Evolutionary conservation across 2,113 vertebrate species (phyloP), one percentile per base, ranked within the genome.

Genomic region (Edolisoma coerulescens): DNA sequence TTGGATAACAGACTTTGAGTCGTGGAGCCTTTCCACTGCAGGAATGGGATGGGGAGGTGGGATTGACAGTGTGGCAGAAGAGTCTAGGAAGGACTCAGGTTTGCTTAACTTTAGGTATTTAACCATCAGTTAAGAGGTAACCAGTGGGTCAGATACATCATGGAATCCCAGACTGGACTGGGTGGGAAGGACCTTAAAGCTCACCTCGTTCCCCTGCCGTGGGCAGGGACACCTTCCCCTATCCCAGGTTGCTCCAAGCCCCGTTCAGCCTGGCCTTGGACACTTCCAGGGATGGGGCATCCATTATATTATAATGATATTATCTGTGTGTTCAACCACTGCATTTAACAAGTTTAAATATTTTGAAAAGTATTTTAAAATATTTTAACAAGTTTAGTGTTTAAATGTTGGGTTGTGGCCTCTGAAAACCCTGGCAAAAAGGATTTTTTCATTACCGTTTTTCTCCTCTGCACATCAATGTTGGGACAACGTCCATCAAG

Each of bases 401-500:
- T 63, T 18, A 45, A 70, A 53, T 44, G 13, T 8, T 28, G 41
- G 11, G 19, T 7, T 26, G 37, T 70, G 50, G 11, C 54, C 50
- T 59, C 42, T 23, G 42, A 68, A 80, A n/a, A 79, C 33, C 32
- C 4, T 4, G 11, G 8, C 56, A 60, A 21, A 11, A 39, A 32
- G 32, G 42, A 21, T 21, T 41, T 44, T 11, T 35, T 12, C 12
- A n/a, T 53, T 39, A 28, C 17, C 11, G 4, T 23, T 52, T 56
- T 59, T 3, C 50, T 83, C n/a, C 53, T 54, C 71, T 27, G n/a
- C 73, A n/a, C 13, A 1, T 12, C 6, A 1, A 0, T 4, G 17
- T 42, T 30, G 73, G 50, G 45, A 27, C 37, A 44, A 9, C 0
- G 0, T 11, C 1, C 13, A 4, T 19, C 41, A 33, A 41, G 68